These are phyloP conservation scores for Pantherophis alleghaniensis DNA, from an alignment of 2,797 vertebrate genomes.

Conservation along the genomic window DNA sequence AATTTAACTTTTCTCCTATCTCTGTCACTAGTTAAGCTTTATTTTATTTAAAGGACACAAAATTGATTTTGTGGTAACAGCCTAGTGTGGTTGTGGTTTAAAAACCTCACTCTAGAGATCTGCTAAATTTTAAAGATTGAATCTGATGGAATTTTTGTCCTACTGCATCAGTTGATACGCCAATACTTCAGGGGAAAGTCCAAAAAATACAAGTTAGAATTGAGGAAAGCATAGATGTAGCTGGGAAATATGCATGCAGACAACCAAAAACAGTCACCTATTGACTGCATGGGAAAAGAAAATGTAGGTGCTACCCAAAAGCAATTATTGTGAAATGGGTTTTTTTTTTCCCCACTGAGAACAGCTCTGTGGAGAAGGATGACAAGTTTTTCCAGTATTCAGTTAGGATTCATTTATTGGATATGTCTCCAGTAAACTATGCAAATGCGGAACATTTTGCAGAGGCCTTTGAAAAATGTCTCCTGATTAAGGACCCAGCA, in stretches of 20 bases:
- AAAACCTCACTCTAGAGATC: too few species aligned
- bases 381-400: neutral
- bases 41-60: neutral
- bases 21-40: neutral
- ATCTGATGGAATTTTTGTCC: neutral
- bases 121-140: neutral
- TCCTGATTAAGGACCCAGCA: neutral
- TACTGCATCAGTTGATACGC: neutral
- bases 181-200: neutral
- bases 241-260: neutral
- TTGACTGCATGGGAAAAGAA: neutral
- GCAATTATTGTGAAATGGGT: neutral
- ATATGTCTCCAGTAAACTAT: neutral
- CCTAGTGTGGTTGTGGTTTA: neutral
- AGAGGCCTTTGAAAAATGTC: neutral
- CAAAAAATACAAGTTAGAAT: neutral
- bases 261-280: neutral
- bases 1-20: neutral
- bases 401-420: neutral
- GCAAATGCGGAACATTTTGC: neutral
- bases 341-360: neutral
- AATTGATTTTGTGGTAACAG: neutral
- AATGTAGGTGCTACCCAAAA: neutral
- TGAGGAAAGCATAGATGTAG: neutral
- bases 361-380: neutral